Base-by-base conservation (phyloP, 1,140 invertebrate genomes). In the Oryzaephilus surinamensis region DNA sequence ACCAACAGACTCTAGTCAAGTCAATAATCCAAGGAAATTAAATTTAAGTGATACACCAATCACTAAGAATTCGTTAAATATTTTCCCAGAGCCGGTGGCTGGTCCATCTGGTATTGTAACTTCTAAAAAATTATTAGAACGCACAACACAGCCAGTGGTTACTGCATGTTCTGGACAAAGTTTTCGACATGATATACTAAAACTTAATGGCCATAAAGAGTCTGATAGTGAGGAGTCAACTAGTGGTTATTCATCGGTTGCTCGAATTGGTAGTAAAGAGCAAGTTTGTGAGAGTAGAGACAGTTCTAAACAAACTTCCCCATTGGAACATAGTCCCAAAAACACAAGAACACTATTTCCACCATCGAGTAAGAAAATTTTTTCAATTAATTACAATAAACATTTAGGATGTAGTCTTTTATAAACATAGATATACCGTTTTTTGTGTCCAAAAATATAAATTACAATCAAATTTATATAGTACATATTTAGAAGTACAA, bases 211-310 rank as follows among this genome's bases (percentile, higher is more conserved):
- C 36, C 50, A 57, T 31, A 45, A 48, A 29, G 23, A 24, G 10
- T 12, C 13, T 10, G 37, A 57, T n/a, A 55, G 58, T 32, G 60
- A 57, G 36, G 59, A 60, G 45, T 58, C 58, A 19, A 59, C 56
- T 16, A 62, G 60, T 54, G 60, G 54, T n/a, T 61, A 60, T 45
- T 62, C 58, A 14, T 58, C 58, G 13, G 45, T 50, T 31, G 37
- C 48, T 6, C 40, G 45, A 27, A 40, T 58, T 8, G 45, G 52
- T 18, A 54, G 50, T 28, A 58, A 55, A 40, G 51, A 55, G 28
- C 34, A 43, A 12, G n/a, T n/a, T n/a, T 41, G 30, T 26, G 21
- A 34, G 11, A 50, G 48, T 31, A 37, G 45, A 20, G 44, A 46
- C 6, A 47, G 48, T 30, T 49, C 43, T 13, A 49, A 49, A 21